Evolutionary conservation across 2,113 vertebrate genomes (phyloP).

Genomic region (Menidia beryllina): DNA sequence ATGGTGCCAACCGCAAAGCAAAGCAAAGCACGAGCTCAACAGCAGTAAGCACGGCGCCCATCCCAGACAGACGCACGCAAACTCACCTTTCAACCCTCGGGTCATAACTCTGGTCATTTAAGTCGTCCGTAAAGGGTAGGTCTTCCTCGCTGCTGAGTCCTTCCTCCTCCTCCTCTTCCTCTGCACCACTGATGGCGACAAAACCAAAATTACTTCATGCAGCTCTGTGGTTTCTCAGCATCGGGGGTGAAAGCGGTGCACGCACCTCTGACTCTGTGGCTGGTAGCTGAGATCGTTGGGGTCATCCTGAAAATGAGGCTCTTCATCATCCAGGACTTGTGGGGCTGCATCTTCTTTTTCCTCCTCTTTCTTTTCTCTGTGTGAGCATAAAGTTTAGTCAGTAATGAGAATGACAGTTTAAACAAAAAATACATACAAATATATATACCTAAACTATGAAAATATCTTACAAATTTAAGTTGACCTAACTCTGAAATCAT

Average conservation of each 20-base stretch:
- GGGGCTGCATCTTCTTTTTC: constrained; percentile 64
- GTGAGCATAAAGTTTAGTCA: not conserved
- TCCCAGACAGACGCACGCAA: not conserved
- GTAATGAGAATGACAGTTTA: no score
- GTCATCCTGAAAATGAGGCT: constrained; percentile 88
- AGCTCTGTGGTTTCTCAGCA: not conserved
- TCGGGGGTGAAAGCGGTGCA: not conserved
- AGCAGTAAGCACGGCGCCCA: not conserved
- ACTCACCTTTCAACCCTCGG: constrained; percentile 89
- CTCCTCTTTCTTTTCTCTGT: constrained; percentile 72
- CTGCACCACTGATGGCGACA: constrained; percentile 72
- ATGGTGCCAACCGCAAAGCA: not conserved
- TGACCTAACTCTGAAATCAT: no score
- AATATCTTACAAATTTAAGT: no score
- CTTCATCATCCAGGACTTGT: constrained; percentile 84
- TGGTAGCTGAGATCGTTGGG: constrained; percentile 87
- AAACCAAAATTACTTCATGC: constrained; percentile 4
- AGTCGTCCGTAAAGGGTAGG: constrained; percentile 92
- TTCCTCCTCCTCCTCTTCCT: constrained; percentile 88
- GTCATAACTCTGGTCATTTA: constrained; percentile 95
- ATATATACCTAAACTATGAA: no score
- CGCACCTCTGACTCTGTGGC: constrained; percentile 88
- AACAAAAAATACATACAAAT: no score
- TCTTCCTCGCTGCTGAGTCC: constrained; percentile 91
- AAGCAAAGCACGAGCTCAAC: constrained; percentile 3